Evolutionary conservation across 2,888 invertebrate genomes (phyloP), one percentile per base, ranked within the genome.

Genomic region (Tribolium freemani): DNA sequence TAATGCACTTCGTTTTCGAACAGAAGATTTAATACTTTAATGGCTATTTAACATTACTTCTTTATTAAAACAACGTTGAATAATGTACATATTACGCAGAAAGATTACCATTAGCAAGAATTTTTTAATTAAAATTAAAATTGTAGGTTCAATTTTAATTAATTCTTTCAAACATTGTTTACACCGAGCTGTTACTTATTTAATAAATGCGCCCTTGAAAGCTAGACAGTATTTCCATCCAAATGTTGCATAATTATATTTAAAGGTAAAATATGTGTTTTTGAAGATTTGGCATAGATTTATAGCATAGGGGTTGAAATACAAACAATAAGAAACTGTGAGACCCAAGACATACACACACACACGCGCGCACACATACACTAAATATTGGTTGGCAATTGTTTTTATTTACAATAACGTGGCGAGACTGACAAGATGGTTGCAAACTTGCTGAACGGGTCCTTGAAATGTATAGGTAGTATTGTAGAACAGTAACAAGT

Each of bases 401-500:
- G 30, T 53, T 64, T 64, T 54, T 54, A 45, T 50, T 69, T 60
- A 16, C 11, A 38, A 51, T 20, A 50, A 60, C 8, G 58, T 48
- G 21, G 51, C 3, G 11, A 30, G 57, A 46, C 38, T 50, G 11
- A 9, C 50, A 38, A 51, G 53, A 51, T 64, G 51, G 54, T 31
- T 51, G 31, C 56, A 57, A 67, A 67, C 56, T 56, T 67, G 67
- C 51, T 69, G 58, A 58, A 50, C 51, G 26, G 21, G 69, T 54
- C 26, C 64, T 64, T 64, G 64, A 68, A 58, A 67, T 61, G 26
- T 26, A 44, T 64, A n/a, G n/a, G n/a, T n/a, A 71, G 60, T 54
- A 71, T 71, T 71, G 60, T 67, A 67, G 58, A 60, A 45, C 56
- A 63, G 61, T 72, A 68, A 72, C 50, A 68, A 72, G 63, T 56